phyloP scores from a whole-genome alignment of 2,888 invertebrate species.

The Drosophila mimetica region DNA sequence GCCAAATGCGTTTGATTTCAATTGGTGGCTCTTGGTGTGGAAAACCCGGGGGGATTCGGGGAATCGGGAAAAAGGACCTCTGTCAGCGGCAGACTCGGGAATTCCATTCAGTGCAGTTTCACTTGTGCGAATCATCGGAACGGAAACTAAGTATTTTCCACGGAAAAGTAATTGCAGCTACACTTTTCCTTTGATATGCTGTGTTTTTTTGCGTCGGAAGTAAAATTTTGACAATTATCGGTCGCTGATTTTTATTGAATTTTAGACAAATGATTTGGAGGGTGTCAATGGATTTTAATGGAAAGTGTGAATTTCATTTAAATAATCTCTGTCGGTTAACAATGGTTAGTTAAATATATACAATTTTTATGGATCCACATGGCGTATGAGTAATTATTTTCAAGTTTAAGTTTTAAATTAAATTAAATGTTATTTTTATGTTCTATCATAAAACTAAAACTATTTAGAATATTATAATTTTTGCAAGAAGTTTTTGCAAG shows the following conservation, averaged over 20 bases:
- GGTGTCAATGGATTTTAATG: conserved; percentile 7
- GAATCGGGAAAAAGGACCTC: neutral
- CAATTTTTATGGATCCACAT: neutral
- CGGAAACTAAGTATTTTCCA: conserved; percentile 44
- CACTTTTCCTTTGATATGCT: conserved; percentile 20
- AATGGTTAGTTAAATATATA: neutral
- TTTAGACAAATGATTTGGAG: conserved; percentile 5
- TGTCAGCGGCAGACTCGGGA: conserved; percentile 26
- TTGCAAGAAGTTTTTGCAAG: too few relatives aligned
- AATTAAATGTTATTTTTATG: too few relatives aligned
- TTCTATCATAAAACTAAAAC: too few relatives aligned
- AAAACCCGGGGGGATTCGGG: neutral
- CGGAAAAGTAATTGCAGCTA: conserved; percentile 42
- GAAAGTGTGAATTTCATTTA: conserved; percentile 3
- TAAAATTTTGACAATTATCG: conserved; percentile 23
- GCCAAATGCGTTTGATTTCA: conserved; percentile 62
- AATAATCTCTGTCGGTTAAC: neutral
- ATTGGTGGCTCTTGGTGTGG: conserved; percentile 14
- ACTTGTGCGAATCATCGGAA: conserved; percentile 27
- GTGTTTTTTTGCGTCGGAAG: conserved; percentile 11
- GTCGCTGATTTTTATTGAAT: conserved; percentile 25
- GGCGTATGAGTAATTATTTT: conserved; percentile 17
- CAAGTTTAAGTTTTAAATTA: too few relatives aligned
- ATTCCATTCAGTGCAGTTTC: conserved; percentile 24
- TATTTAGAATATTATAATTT: too few relatives aligned